Evolutionary conservation across 2,888 invertebrate species (phyloP).

Genomic region (Chironomus riparius): DNA sequence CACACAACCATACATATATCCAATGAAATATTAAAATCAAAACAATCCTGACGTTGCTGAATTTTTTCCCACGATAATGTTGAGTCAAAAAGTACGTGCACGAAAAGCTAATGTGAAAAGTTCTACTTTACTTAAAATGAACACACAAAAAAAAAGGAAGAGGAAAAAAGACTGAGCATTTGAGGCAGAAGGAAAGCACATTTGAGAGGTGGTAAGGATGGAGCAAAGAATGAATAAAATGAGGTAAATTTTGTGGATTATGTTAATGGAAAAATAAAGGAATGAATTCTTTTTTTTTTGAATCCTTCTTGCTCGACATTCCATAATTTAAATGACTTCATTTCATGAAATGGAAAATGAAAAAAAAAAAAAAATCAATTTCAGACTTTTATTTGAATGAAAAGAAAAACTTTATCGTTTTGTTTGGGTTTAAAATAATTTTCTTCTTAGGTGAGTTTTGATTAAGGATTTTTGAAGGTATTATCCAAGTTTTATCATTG

Average conservation of each 20-base stretch:
- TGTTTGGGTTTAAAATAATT: no score
- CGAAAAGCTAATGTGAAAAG: constrained; percentile 19
- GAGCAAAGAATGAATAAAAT: background rate
- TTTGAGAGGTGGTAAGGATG: background rate
- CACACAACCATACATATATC: background rate
- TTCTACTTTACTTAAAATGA: constrained; percentile 7
- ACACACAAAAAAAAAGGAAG: background rate
- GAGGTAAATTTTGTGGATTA: constrained; percentile 9
- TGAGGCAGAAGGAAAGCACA: background rate
- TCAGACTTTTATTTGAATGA: no score
- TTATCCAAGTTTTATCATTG: no score
- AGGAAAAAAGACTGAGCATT: background rate
- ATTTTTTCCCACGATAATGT: background rate
- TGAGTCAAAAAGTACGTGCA: constrained; percentile 10
- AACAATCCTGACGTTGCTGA: background rate
- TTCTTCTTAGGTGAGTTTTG: no score
- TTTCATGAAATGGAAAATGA: background rate
- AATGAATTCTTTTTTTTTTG: background rate
- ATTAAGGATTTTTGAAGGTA: no score
- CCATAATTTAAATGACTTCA: background rate
- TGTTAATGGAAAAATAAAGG: background rate
- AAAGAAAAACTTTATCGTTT: no score
- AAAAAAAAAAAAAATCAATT: no score
- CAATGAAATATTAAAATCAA: background rate
- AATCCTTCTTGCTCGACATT: background rate